Evolutionary conservation across 1,140 invertebrate genomes (phyloP).

Genomic region (Heliconius congener): DNA sequence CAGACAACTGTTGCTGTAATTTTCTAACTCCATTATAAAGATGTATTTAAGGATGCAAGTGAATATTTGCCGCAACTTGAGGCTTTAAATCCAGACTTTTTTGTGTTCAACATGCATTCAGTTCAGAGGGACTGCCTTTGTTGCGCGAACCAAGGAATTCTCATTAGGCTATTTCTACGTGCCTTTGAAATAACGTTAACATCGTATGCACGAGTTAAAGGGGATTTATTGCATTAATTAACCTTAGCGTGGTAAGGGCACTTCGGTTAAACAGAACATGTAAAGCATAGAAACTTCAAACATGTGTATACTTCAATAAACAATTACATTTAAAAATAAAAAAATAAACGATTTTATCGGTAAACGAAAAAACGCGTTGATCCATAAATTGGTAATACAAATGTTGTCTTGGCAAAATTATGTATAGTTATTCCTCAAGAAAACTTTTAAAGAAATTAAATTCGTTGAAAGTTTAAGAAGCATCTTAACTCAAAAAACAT

Average conservation of each 20-base stretch:
- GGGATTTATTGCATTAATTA: conserved; percentile 63
- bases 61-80: conserved; percentile 49
- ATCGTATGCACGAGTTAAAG: conserved; percentile 52
- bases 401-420: not conserved
- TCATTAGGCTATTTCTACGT: conserved; percentile 72
- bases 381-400: not conserved
- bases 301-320: not conserved
- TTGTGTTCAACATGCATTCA: conserved; percentile 69
- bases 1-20: not conserved
- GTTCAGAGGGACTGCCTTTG: conserved; percentile 66
- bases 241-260: conserved; percentile 48
- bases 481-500: conserved; percentile 20
- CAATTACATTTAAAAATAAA: not conserved
- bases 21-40: not conserved
- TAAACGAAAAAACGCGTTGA: not conserved
- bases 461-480: conserved; percentile 22
- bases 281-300: conserved; percentile 21
- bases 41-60: conserved; percentile 1
- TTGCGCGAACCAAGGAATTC: conserved; percentile 65
- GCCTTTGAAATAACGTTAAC: conserved; percentile 72
- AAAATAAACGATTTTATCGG: not conserved
- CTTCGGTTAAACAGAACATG: conserved; percentile 45
- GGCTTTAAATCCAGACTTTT: conserved; percentile 69
- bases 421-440: too few species aligned
- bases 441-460: conserved; percentile 10